Evolutionary conservation across 2,113 vertebrate genomes (phyloP), one percentile per base, ranked within the genome.

Genomic region (Sinocyclocheilus anshuiensis): DNA sequence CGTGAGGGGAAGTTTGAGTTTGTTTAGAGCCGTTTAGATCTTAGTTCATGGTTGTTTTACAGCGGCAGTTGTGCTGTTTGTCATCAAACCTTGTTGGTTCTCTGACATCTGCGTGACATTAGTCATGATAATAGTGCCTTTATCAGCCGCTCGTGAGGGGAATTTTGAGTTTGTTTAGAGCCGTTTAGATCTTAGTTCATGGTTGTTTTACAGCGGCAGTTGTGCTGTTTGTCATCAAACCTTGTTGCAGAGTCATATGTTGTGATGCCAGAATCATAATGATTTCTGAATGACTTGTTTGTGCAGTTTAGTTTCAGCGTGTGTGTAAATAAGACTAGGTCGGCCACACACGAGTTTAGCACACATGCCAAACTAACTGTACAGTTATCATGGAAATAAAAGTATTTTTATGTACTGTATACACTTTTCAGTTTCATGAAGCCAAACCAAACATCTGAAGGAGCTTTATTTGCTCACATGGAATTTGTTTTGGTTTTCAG

Each of bases 41-140:
- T 20, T 7, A 7, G 13, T 59, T 57, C 22, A 39, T 79, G 26
- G 26, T 59, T 36, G 18, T 59, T 61, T 11, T 36, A 36, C 29
- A 57, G 50, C 26, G 12, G 18, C 8, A 33, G 12, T 77, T 53
- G 1, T 53, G n/a, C 8, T 33, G 26, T 20, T 77, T 71, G 67
- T 39, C 22, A 18, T 39, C 33, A 9, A 9, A 22, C 3, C 48
- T 1, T 50, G 33, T 69, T 29, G 26, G n/a, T n/a, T n/a, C n/a
- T n/a, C n/a, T n/a, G n/a, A n/a, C n/a, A 65, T 81, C 78, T 65
- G 59, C 65, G 78, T 65, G 78, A 81, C 59, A 18, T 65, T 63
- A 45, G 11, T 45, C 15, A 16, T 45, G 13, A 81, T 81, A 45
- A 45, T 4, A 4, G 39, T 3, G 22, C 77, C 4, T 22, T 39